Evolutionary conservation across 2,888 invertebrate species (phyloP).

Genomic region (Altica lythri): DNA sequence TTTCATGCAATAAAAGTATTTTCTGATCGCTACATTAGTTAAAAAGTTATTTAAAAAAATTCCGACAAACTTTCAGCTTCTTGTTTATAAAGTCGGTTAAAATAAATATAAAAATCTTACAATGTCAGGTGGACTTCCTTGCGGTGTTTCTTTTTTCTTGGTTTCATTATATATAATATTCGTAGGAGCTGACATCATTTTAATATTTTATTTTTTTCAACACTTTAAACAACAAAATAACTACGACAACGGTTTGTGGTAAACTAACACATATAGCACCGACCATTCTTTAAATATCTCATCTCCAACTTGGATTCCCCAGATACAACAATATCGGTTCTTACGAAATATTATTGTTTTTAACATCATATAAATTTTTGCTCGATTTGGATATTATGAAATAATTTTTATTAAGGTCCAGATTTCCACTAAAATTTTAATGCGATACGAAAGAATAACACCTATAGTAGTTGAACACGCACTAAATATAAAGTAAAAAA

Average conservation of each 20-base stretch:
- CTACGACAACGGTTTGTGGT: neutral
- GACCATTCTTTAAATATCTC: conserved; percentile 19
- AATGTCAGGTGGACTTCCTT: conserved; percentile 40
- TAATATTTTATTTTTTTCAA: conserved; percentile 1
- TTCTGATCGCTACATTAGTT: no score
- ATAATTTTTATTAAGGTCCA: no score
- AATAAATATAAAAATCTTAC: conserved; percentile 33
- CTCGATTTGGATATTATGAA: no score
- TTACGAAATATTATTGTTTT: conserved; percentile 15
- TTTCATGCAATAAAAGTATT: no score
- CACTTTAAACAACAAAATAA: neutral
- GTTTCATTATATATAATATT: conserved; percentile 29
- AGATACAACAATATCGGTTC: conserved; percentile 12
- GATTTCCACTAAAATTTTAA: neutral
- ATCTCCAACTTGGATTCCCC: neutral
- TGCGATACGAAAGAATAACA: no score
- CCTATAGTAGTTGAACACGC: no score
- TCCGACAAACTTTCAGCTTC: no score
- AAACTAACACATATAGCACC: conserved; percentile 4
- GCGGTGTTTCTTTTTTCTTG: conserved; percentile 10
- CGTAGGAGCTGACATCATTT: conserved; percentile 37
- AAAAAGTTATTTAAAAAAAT: neutral
- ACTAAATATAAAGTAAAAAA: no score
- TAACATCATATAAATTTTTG: conserved; percentile 6
- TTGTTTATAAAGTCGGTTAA: conserved; percentile 2